Base-by-base conservation (phyloP, 2,797 vertebrate genomes). In the Chaetodon trifasciatus region DNA sequence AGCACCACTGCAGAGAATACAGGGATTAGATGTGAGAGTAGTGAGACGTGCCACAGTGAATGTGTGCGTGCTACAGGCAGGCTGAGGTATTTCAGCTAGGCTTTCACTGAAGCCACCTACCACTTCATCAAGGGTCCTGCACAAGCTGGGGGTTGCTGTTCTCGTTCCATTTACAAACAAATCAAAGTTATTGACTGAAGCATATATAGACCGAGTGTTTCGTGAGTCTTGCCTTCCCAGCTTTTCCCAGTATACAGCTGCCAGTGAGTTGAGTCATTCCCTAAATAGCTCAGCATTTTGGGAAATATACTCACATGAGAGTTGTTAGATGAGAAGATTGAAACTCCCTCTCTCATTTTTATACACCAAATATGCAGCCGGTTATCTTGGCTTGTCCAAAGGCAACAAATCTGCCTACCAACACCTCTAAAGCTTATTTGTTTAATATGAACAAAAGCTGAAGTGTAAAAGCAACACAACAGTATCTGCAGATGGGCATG, bases 1-100 rank as follows among this genome's bases (percentile, higher is more conserved):
- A 89, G 88, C 89, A 88, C 49, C 82, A 85, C 91, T 88, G 87
- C 80, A 84, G 89, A 91, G 85, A 91, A 88, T 79, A 85, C 79
- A 82, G 68, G 86, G 87, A 91, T 93, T 91, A 88, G 81, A 81
- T 70, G 67, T 60, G 64, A 86, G 79, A 76, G 75, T 58, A 76
- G 78, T 61, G 66, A 76, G 82, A 87, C 12, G 32, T 83, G 76
- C 76, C 78, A 78, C 60, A 79, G 79, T 74, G 74, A 74, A 74
- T 68, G 17, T 60, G 35, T 19, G 50, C 64, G 47, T 82, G 82
- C 80, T 73, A 52, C 24, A 74, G 75, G 10, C 58, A 78, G 72
- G 72, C 50, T 55, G 63, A 70, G 62, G 40, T 5, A 23, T 73
- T 78, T 74, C 69, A 70, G 40, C 21, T 28, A 23, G 46, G 50